A percentile compares a stretch with the other conserved stretches of the same genome.
Conservation (phyloP, 2,888 invertebrate genomes). For the Xanthorhoe designata region DNA sequence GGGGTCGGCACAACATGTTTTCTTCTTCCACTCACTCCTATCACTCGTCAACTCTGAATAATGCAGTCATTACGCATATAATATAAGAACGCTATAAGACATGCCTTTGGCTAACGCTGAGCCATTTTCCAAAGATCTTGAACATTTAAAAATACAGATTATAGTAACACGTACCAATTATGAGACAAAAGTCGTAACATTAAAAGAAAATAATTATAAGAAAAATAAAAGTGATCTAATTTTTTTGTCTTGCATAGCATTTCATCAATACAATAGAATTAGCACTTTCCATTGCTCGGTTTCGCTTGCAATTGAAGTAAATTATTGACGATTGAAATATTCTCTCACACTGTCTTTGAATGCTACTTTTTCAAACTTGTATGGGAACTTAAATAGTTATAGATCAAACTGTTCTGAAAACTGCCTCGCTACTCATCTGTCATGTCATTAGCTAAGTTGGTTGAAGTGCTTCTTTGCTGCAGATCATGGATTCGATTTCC, state of each 20-base stretch:
- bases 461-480: too few species aligned
- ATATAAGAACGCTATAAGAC: too few species aligned
- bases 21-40: too few species aligned
- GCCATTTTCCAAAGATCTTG: too few species aligned
- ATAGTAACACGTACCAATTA: too few species aligned
- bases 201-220: constrained; percentile 3
- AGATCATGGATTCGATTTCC: background rate
- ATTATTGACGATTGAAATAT: constrained; percentile 20
- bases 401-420: background rate
- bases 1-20: too few species aligned
- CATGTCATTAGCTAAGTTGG: too few species aligned
- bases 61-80: too few species aligned
- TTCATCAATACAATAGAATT: constrained; percentile 25
- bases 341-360: constrained; percentile 9
- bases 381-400: background rate
- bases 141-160: too few species aligned
- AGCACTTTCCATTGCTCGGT: constrained; percentile 21
- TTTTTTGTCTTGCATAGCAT: constrained; percentile 13
- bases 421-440: background rate
- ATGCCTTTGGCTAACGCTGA: too few species aligned
- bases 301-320: constrained; percentile 13
- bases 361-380: background rate
- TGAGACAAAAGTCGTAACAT: background rate
- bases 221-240: constrained; percentile 21
- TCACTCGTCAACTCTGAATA: too few species aligned